A percentile compares a stretch with the other conserved stretches of the same genome.
These are phyloP conservation scores for Ophion slaviceki DNA, from an alignment of 2,888 invertebrate genomes.

Conservation along the genomic window DNA sequence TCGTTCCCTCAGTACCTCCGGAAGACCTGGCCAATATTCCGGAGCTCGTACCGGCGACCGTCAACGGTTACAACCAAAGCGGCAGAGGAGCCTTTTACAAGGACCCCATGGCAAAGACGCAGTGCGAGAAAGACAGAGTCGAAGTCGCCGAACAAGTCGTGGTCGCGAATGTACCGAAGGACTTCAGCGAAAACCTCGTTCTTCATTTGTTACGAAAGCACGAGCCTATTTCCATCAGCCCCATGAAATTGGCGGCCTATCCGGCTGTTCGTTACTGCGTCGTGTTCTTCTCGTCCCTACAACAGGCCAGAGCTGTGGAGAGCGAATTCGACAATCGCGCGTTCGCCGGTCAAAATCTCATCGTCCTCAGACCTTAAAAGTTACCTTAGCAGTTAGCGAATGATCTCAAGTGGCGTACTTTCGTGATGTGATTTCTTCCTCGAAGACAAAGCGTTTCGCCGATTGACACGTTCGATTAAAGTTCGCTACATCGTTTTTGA, in stretches of 20 bases:
- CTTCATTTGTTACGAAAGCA: slow-evolving; percentile 75
- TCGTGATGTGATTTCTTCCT: not conserved
- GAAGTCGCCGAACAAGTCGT: slow-evolving; percentile 73
- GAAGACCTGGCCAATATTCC: not conserved
- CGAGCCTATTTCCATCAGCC: slow-evolving; percentile 73
- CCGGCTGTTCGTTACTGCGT: slow-evolving; percentile 73
- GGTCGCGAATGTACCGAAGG: slow-evolving; percentile 76
- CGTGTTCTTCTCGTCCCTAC: slow-evolving; percentile 72
- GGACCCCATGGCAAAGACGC: not conserved
- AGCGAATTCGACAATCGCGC: slow-evolving; percentile 70
- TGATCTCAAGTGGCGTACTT: no score
- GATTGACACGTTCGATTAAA: no score
- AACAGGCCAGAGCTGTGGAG: slow-evolving; percentile 70
- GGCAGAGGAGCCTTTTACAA: not conserved
- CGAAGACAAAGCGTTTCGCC: not conserved
- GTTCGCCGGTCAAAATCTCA: slow-evolving; percentile 70
- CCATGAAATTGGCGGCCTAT: slow-evolving; percentile 62
- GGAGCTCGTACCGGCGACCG: not conserved
- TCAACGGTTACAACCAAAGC: not conserved
- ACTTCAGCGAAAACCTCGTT: slow-evolving; percentile 72
- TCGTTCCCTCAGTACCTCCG: not conserved
- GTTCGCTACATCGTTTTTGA: no score
- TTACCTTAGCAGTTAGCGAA: slow-evolving; percentile 21
- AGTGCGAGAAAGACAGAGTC: not conserved
- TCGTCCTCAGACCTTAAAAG: slow-evolving; percentile 70